Percentiles rank a stretch among this genome's conserved stretches.
These are phyloP conservation scores for Lasiurus borealis DNA, from an alignment of 2,113 vertebrate genomes.

Conservation along the genomic window DNA sequence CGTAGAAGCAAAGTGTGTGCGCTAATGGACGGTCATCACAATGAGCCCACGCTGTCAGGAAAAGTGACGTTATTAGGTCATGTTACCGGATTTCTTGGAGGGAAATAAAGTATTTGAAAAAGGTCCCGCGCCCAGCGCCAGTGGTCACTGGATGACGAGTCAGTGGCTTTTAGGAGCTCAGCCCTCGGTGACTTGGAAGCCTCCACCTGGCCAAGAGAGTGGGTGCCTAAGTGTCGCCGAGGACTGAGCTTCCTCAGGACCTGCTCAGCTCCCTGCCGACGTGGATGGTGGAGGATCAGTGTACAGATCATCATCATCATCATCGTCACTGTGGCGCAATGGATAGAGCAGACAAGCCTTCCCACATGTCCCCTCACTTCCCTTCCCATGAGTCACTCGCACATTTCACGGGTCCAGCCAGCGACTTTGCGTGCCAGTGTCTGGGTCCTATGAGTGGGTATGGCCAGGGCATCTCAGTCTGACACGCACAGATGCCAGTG, in stretches of 20 bases:
- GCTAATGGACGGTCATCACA: fast-evolving
- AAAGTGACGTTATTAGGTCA: no score
- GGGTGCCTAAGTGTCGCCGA: not conserved
- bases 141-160: not conserved
- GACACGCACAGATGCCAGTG: not conserved
- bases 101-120: not conserved
- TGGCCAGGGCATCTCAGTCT: not conserved
- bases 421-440: not conserved
- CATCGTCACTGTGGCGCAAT: no score
- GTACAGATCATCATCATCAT: fast-evolving
- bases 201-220: fast-evolving
- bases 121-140: not conserved
- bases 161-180: not conserved
- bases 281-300: not conserved
- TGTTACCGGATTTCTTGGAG: not conserved
- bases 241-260: not conserved
- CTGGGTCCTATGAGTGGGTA: not conserved
- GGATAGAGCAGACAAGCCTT: not conserved
- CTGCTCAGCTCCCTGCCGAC: not conserved
- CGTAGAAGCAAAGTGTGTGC: not conserved
- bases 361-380: no score
- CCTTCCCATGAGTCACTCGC: not conserved
- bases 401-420: fast-evolving
- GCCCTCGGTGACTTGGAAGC: not conserved
- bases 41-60: not conserved